These are phyloP conservation scores for Formicarius rufipectus DNA, from an alignment of 2,113 vertebrate species.

Conservation along the genomic window DNA sequence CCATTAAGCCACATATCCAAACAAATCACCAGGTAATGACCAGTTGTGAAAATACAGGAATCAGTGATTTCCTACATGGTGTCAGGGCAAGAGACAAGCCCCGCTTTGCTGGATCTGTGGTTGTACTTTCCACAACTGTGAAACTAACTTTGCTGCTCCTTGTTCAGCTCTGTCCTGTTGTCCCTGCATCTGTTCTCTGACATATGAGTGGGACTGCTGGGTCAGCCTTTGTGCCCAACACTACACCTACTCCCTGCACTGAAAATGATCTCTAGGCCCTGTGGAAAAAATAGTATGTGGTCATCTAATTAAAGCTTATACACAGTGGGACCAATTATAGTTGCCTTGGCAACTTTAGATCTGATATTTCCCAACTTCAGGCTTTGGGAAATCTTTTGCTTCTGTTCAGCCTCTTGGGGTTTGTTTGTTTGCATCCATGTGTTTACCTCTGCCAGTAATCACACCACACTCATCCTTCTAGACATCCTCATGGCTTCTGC, in stretches of 20 bases:
- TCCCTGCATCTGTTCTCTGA: background rate
- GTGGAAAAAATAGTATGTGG: background rate
- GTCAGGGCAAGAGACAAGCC: background rate
- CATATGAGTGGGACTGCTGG: fast-evolving
- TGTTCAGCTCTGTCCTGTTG: background rate
- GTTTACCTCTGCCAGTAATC: background rate
- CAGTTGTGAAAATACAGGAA: background rate
- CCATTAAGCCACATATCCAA: background rate
- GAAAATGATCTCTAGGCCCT: background rate
- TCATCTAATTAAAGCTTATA: constrained; percentile 34
- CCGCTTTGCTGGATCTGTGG: background rate
- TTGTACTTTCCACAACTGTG: background rate
- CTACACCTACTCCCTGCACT: background rate
- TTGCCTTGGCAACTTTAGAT: background rate
- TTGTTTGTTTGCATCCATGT: background rate
- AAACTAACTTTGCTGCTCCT: background rate
- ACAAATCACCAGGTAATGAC: background rate
- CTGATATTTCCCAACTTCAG: background rate
- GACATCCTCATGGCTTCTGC: background rate
- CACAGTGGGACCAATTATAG: background rate
- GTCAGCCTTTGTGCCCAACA: background rate
- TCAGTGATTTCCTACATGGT: background rate
- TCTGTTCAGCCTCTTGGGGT: background rate
- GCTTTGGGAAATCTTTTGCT: background rate
- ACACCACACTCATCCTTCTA: background rate